phyloP scores from a whole-genome alignment of 2,113 vertebrate species.

The Ailuropoda melanoleuca region DNA sequence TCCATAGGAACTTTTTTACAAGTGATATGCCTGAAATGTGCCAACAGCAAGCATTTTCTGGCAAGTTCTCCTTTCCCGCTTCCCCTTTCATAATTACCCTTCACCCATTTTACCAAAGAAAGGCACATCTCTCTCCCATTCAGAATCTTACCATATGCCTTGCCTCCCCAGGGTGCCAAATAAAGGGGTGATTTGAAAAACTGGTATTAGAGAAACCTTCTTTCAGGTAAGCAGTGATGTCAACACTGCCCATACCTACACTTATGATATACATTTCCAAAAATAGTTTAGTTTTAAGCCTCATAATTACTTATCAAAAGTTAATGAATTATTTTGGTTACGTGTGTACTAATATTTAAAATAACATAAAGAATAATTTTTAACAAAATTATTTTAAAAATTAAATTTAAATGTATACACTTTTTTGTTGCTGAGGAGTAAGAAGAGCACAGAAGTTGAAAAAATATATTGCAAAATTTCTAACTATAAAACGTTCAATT shows the following conservation, averaged over 20 bases:
- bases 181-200: background rate
- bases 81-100: conserved; percentile 8
- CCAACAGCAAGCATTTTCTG: background rate
- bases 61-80: conserved; percentile 38
- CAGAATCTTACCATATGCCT: background rate
- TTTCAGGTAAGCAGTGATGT: background rate
- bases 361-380: conserved; percentile 1
- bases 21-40: background rate
- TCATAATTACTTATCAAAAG: background rate
- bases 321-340: background rate
- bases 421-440: background rate
- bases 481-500: background rate
- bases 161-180: background rate
- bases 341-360: background rate
- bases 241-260: background rate
- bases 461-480: background rate
- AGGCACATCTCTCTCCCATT: background rate
- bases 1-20: background rate
- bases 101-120: background rate
- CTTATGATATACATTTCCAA: background rate
- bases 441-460: background rate
- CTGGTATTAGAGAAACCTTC: background rate
- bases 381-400: background rate
- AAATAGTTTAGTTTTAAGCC: background rate
- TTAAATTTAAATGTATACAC: background rate